These are phyloP conservation scores for Zaprionus bogoriensis DNA, from an alignment of 2,888 invertebrate species.

Conservation along the genomic window DNA sequence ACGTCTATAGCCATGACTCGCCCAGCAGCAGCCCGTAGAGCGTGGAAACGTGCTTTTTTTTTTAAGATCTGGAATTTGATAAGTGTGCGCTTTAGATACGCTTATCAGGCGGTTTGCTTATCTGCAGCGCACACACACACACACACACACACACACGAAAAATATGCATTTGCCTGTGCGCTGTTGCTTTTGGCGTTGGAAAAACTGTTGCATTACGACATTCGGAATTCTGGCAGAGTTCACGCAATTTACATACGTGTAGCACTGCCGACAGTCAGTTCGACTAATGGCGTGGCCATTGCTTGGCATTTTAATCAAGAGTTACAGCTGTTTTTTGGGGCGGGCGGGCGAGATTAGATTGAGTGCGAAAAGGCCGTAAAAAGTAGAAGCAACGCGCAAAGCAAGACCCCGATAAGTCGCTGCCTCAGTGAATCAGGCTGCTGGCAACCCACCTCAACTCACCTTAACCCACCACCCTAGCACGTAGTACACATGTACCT, in stretches of 20 bases:
- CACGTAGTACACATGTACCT: background rate
- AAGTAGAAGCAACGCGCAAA: conserved; percentile 19
- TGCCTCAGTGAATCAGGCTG: background rate
- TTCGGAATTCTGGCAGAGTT: background rate
- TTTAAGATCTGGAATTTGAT: conserved; percentile 34
- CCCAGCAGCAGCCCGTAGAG: background rate
- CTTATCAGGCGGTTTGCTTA: conserved; percentile 41
- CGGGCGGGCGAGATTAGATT: conserved; percentile 54
- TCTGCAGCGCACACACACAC: conserved; percentile 13
- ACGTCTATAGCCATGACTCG: too few species aligned
- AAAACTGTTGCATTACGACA: background rate
- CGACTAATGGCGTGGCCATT: background rate
- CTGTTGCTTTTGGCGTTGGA: too few species aligned
- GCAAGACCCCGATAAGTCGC: conserved; percentile 41
- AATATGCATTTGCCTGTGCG: conserved; percentile 13
- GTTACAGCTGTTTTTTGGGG: conserved; percentile 24
- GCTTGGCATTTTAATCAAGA: background rate
- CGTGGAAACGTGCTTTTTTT: conserved; percentile 28
- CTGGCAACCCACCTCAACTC: background rate
- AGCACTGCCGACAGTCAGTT: background rate
- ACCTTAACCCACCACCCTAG: background rate
- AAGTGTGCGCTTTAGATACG: conserved; percentile 28
- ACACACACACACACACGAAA: too few species aligned
- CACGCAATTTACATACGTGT: background rate
- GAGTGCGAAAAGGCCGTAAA: conserved; percentile 38